These are phyloP conservation scores for Antheraea pernyi DNA, from an alignment of 1,140 invertebrate genomes.

Conservation along the genomic window DNA sequence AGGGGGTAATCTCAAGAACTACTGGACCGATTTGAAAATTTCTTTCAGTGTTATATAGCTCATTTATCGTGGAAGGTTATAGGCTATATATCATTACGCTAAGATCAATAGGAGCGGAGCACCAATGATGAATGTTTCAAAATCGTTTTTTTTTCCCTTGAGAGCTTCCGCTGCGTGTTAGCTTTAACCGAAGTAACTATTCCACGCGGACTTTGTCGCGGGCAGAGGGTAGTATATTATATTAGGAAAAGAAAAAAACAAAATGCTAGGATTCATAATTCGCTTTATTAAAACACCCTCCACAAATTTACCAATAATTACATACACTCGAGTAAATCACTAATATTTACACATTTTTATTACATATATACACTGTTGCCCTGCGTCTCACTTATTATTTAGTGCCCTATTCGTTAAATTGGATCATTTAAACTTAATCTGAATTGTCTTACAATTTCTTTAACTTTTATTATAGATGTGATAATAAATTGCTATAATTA, in stretches of 20 bases:
- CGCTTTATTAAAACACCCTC: slow-evolving; percentile 77
- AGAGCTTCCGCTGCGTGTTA: too few species aligned
- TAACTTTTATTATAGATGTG: background rate
- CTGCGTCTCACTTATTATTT: slow-evolving; percentile 9
- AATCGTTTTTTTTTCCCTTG: too few species aligned
- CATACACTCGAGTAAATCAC: slow-evolving; percentile 67
- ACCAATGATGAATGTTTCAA: too few species aligned
- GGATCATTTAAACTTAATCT: slow-evolving; percentile 19
- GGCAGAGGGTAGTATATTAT: too few species aligned
- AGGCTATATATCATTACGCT: background rate
- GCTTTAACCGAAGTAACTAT: too few species aligned
- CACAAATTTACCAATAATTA: slow-evolving; percentile 60
- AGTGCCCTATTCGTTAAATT: slow-evolving; percentile 12
- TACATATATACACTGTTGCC: slow-evolving; percentile 59
- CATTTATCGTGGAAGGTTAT: slow-evolving; percentile 14
- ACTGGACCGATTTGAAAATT: slow-evolving; percentile 30
- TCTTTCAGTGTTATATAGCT: slow-evolving; percentile 21
- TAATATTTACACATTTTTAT: slow-evolving; percentile 61
- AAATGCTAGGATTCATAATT: slow-evolving; percentile 47
- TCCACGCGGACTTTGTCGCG: too few species aligned
- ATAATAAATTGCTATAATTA: slow-evolving; percentile 7
- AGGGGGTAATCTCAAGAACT: slow-evolving; percentile 18
- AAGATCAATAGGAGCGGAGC: too few species aligned
- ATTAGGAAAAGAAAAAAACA: background rate
- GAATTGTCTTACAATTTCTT: background rate